Conservation (phyloP, 23 tunicate genomes). For the Phallusia fumigata region DNA sequence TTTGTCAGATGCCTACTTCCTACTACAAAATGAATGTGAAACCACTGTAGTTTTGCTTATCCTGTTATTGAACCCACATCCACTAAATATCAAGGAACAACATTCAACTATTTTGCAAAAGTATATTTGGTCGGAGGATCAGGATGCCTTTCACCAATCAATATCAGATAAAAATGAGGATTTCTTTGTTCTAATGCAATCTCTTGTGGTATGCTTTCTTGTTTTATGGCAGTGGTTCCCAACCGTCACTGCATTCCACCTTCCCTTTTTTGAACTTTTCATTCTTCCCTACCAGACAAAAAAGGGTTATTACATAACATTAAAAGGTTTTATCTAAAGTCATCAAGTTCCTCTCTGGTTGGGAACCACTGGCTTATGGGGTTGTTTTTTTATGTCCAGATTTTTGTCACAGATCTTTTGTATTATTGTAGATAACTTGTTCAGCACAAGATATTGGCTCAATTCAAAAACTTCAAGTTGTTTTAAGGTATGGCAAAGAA, state of each 20-base stretch:
- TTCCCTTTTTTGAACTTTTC: no score
- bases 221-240: no score
- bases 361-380: no score
- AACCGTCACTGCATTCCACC: no score
- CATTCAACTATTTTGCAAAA: slow-evolving; percentile 29
- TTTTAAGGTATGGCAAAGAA: neutral
- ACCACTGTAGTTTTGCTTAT: slow-evolving; percentile 32
- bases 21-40: slow-evolving; percentile 41
- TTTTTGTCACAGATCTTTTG: neutral
- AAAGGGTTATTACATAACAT: no score
- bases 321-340: no score
- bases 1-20: slow-evolving; percentile 19
- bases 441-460: neutral
- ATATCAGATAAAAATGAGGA: neutral
- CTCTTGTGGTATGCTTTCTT: neutral
- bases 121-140: neutral
- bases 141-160: neutral
- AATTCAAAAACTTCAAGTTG: neutral
- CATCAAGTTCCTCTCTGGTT: no score
- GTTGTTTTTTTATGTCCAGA: no score
- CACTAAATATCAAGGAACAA: slow-evolving; percentile 17
- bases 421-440: neutral
- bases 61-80: slow-evolving; percentile 47
- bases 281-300: no score
- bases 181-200: neutral